Conservation (phyloP, 2,113 vertebrate genomes). For the Neopipo cinnamomea region DNA sequence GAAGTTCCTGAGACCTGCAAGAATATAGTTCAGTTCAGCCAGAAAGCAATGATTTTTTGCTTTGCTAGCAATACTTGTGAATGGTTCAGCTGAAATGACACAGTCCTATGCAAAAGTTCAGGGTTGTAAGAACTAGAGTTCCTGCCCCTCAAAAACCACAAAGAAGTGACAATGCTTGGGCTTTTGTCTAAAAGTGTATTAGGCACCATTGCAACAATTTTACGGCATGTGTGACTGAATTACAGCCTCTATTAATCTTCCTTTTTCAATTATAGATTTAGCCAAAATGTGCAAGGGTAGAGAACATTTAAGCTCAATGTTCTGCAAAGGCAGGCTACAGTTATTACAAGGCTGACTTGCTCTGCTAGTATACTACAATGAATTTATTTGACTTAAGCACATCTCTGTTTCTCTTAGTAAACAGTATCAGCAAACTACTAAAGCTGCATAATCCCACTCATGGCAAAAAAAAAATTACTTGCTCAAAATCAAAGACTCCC, state of each 20-base stretch:
- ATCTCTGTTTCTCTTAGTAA: background rate
- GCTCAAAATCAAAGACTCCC: background rate
- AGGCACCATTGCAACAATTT: background rate
- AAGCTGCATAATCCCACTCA: background rate
- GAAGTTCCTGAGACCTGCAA: background rate
- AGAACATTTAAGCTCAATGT: background rate
- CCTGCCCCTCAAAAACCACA: rapidly evolving
- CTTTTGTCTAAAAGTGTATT: background rate
- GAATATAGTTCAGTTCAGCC: background rate
- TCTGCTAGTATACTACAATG: background rate
- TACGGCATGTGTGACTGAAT: background rate
- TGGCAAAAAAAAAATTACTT: background rate
- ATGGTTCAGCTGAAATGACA: background rate
- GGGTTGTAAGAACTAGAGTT: background rate
- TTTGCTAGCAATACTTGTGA: background rate
- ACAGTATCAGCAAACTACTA: background rate
- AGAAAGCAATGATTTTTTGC: background rate
- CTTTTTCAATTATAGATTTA: background rate
- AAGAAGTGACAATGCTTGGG: background rate
- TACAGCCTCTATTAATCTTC: background rate
- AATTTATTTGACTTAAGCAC: background rate
- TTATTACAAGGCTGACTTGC: background rate
- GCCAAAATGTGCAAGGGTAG: background rate
- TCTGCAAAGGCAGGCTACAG: background rate
- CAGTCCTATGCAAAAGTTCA: background rate